These are phyloP conservation scores for Aleadryas rufinucha DNA, from an alignment of 2,113 vertebrate species.

Conservation along the genomic window DNA sequence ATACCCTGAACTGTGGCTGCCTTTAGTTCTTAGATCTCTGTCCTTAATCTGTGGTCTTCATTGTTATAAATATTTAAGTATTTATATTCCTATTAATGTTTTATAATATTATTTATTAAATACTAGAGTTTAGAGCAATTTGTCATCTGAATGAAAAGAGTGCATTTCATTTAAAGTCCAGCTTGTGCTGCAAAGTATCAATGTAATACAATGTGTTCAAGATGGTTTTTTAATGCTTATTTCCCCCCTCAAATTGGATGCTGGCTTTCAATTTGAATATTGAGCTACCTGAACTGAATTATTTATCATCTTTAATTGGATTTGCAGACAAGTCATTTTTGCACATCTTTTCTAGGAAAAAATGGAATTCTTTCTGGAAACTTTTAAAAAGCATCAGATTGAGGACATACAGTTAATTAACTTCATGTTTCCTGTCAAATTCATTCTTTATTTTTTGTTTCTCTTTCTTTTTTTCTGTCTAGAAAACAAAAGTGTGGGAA, in stretches of 20 bases:
- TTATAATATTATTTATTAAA: slow-evolving; percentile 58
- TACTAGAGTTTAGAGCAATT: slow-evolving; percentile 27
- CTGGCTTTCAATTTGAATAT: slow-evolving; percentile 59
- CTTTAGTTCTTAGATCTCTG: neutral
- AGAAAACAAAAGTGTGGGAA: neutral
- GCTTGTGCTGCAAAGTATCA: slow-evolving; percentile 42
- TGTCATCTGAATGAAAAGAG: slow-evolving; percentile 45
- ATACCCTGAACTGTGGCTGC: neutral
- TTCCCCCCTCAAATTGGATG: slow-evolving; percentile 59
- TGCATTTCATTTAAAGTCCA: slow-evolving; percentile 47
- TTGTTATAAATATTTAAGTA: slow-evolving; percentile 56
- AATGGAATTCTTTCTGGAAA: slow-evolving; percentile 44
- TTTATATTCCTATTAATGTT: slow-evolving; percentile 56
- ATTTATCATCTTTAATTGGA: slow-evolving; percentile 61
- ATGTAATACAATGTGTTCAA: slow-evolving; percentile 47
- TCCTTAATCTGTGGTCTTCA: neutral
- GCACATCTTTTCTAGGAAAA: slow-evolving; percentile 15
- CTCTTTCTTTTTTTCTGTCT: neutral
- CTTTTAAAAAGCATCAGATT: slow-evolving; percentile 34
- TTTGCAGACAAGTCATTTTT: slow-evolving; percentile 61
- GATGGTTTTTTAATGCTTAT: slow-evolving; percentile 66
- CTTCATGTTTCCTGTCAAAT: slow-evolving; percentile 24
- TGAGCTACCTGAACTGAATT: slow-evolving; percentile 63
- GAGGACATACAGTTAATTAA: slow-evolving; percentile 28
- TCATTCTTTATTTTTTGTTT: neutral